These are phyloP conservation scores for Crioceris asparagi DNA, from an alignment of 2,888 invertebrate genomes.

Conservation along the genomic window DNA sequence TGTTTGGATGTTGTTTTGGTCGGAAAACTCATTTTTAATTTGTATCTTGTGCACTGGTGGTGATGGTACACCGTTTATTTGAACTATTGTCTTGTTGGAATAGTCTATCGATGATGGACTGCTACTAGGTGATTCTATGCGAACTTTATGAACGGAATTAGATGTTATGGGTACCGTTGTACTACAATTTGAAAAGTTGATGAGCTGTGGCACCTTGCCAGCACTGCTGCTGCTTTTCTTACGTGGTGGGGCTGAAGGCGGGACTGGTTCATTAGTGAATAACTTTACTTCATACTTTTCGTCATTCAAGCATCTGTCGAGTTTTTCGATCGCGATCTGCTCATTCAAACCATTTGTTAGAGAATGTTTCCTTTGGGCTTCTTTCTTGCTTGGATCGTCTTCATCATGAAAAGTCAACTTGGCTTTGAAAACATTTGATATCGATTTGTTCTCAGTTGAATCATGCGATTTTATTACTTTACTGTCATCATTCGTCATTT, in stretches of 20 bases:
- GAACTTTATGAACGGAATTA: conserved; percentile 14
- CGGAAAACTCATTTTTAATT: conserved; percentile 41
- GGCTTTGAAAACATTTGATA: not conserved
- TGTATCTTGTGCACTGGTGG: conserved; percentile 43
- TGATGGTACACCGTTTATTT: conserved; percentile 36
- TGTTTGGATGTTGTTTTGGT: conserved; percentile 22
- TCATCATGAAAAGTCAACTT: not conserved
- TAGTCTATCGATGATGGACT: conserved; percentile 14
- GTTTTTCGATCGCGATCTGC: conserved; percentile 11
- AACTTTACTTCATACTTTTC: not conserved
- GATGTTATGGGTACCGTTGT: conserved; percentile 9
- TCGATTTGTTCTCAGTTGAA: not conserved
- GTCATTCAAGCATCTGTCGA: conserved; percentile 12
- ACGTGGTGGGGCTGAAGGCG: conserved; percentile 35
- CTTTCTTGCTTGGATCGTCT: not conserved
- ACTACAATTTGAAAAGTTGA: not conserved
- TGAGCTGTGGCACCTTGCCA: conserved; percentile 24
- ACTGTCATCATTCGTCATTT: not conserved
- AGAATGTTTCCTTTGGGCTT: too few species aligned
- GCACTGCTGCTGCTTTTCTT: conserved; percentile 36
- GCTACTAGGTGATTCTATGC: conserved; percentile 16
- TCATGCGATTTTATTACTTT: not conserved
- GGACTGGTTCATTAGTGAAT: conserved; percentile 11
- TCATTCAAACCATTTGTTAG: conserved; percentile 8
- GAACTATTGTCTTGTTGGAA: conserved; percentile 38